phyloP scores from a whole-genome alignment of 2,888 invertebrate species.

The Ophraella communa region DNA sequence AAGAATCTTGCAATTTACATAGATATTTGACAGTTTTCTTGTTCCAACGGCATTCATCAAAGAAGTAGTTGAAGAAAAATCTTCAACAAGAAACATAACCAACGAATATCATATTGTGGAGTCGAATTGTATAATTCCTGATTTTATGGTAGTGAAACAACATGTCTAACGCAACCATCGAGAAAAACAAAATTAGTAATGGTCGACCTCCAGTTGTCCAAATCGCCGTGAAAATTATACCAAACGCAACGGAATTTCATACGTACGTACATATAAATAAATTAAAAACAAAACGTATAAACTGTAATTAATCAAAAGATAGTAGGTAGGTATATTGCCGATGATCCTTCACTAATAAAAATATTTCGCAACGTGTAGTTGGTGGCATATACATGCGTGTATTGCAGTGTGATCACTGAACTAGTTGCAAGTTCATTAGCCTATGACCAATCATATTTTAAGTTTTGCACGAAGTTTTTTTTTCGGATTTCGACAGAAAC shows the following conservation, averaged over 20 bases:
- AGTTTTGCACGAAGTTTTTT: slow-evolving; percentile 29
- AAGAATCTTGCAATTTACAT: too few species aligned
- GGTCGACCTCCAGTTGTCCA: background rate
- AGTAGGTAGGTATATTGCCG: background rate
- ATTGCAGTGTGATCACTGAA: slow-evolving; percentile 23
- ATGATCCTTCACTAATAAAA: slow-evolving; percentile 24
- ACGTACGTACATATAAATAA: background rate
- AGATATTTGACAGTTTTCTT: too few species aligned
- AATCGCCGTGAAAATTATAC: slow-evolving; percentile 1
- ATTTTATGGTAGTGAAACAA: background rate
- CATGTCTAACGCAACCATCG: background rate
- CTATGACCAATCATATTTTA: slow-evolving; percentile 34
- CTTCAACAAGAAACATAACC: too few species aligned
- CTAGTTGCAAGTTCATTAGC: slow-evolving; percentile 31
- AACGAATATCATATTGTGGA: too few species aligned
- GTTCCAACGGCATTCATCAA: too few species aligned
- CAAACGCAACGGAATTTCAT: background rate
- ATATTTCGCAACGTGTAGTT: slow-evolving; percentile 17
- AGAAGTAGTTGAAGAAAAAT: too few species aligned
- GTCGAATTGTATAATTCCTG: too few species aligned
- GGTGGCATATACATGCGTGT: slow-evolving; percentile 20
- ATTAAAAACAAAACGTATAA: too few species aligned
- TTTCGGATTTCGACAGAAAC: slow-evolving; percentile 20
- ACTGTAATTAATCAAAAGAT: background rate
- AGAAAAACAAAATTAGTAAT: background rate